Base-by-base conservation (phyloP, 1,140 invertebrate genomes). In the Tetranychus urticae region DNA sequence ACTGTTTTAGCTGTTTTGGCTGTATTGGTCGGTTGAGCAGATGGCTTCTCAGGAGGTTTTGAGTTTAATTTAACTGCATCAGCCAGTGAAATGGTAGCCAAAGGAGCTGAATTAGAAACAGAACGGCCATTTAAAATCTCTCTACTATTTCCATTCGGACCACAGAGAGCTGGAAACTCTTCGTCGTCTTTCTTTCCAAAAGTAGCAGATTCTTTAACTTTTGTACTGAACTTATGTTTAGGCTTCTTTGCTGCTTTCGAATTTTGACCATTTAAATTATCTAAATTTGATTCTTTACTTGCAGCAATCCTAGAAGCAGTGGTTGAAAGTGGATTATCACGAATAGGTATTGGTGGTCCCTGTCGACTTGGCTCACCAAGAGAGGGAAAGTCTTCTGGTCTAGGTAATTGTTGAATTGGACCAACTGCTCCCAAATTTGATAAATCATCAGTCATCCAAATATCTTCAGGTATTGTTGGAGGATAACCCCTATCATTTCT, bases 311-410 rank as follows among this genome's bases (percentile, higher is more conserved):
- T 52, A 14, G 14, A 52, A 52, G n/a, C 10, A 47, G n/a, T 52
- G 5, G 14, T 14, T 6, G 48, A 33, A 52, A 52, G 48, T 14
- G n/a, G 48, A 52, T 33, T 23, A 52, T 52, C 31, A n/a, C 5
- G 39, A 6, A 5, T 23, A 23, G 23, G 39, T 6, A 6, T 10
- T 42, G 10, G 39, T 42, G 39, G 39, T 6, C 39, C 10, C 10
- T 42, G 39, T 42, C 10, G 5, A 42, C 39, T 42, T 13, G 55
- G 12, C 12, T 35, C 66, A 35, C 67, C 69, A 46, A 74, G 63
- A 13, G 65, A 64, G 3, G 73, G 73, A 65, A 73, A 74, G 56
- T 74, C 71, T 64, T 65, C 61, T 13, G 64, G 55, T 59, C 36
- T 50, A 8, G 48, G 56, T n/a, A 59, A 8, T 31, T 33, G 14